These are phyloP conservation scores for Myopa testacea DNA, from an alignment of 2,888 invertebrate species.

Conservation along the genomic window DNA sequence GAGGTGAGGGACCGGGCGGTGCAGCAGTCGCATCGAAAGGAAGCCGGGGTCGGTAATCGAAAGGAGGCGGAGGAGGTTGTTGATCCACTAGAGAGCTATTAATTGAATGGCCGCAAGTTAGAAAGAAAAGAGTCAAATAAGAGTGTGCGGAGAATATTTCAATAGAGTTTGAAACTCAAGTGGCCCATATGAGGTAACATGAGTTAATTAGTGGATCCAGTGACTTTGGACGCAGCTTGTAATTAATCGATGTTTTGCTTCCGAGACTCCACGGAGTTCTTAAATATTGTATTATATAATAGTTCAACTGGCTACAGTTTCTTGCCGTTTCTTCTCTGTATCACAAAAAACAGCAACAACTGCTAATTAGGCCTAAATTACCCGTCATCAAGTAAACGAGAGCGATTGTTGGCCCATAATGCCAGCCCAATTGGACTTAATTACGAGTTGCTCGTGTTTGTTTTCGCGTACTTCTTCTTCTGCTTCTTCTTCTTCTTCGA, in stretches of 20 bases:
- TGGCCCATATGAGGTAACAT: too few relatives aligned
- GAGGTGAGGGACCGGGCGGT: neutral
- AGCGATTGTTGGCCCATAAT: constrained; percentile 18
- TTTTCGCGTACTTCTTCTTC: constrained; percentile 26
- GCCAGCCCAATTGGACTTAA: constrained; percentile 23
- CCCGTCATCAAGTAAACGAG: constrained; percentile 40
- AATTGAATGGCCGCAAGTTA: neutral
- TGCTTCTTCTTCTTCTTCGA: constrained; percentile 31
- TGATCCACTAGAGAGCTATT: neutral
- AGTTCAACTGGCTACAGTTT: neutral
- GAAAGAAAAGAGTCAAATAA: neutral
- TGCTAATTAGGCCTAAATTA: constrained; percentile 40
- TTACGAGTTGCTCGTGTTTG: constrained; percentile 22
- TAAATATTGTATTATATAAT: too few relatives aligned
- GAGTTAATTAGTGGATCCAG: too few relatives aligned
- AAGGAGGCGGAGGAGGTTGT: neutral
- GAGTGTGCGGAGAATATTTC: neutral
- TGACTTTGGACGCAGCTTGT: too few relatives aligned
- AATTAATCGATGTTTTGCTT: neutral
- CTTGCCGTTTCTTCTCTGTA: constrained; percentile 30
- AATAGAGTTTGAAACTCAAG: too few relatives aligned
- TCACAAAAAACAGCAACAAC: constrained; percentile 40
- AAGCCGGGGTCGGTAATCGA: neutral
- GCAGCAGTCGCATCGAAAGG: neutral
- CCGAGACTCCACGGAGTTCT: neutral